Evolutionary conservation across 1,140 invertebrate genomes (phyloP), one percentile per base, ranked within the genome.

Genomic region (Sminthurinus signatus): DNA sequence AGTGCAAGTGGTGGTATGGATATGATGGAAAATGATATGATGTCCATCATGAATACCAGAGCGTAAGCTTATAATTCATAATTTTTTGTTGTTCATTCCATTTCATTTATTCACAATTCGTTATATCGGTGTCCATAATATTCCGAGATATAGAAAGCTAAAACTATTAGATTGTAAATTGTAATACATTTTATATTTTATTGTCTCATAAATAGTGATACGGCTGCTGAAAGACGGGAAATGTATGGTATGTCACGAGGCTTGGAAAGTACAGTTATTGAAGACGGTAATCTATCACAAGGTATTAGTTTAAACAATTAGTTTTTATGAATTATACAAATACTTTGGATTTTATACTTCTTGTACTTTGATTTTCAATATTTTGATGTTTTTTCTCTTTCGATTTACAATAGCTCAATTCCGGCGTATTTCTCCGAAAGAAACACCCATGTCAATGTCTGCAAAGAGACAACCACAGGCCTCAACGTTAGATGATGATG

Each of bases 241-340:
- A 12, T 56, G n/a, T 56, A 56, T 31, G 54, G 54, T 2, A 56
- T 56, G 54, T 39, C 28, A 4, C 29, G 32, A 36, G 56, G 19
- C 3, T 36, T 17, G 36, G 14, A 42, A 57, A 17, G 25, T 23
- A 8, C 4, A 46, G 39, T 52, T 52, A 52, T 15, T 14, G 2
- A 10, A 28, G 25, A 25, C 19, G 15, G 15, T 8, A 19, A 27
- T 27, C 8, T 10, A 29, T 28, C 50, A 28, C 10, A 17, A 8
- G 14, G 12, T 19, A 8, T 28, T 52, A 5, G 27, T 28, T 5
- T 3, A 12, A 19, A 5, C 50, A 46, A 5, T n/a, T 8, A 21
- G 44, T 46, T n/a, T n/a, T n/a, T 19, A 14, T 4, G 15, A 5
- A 46, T 46, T 46, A 5, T 4, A 46, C 4, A n/a, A 21, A n/a